phyloP scores from a whole-genome alignment of 2,113 vertebrate species.

The Microcebus griseorufus region DNA sequence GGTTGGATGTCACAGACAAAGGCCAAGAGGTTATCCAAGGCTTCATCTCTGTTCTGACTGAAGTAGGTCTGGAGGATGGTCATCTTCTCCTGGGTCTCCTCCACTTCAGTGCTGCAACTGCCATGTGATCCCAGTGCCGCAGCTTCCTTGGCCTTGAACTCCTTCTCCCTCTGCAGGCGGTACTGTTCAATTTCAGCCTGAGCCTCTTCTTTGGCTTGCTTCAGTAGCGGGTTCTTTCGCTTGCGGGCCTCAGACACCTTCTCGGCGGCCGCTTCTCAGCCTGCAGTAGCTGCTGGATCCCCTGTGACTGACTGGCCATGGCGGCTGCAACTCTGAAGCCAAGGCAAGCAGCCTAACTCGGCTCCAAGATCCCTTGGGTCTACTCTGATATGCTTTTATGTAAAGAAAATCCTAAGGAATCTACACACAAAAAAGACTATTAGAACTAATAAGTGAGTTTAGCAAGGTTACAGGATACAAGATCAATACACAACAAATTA shows the following conservation, averaged over 20 bases:
- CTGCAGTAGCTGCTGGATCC: too few relatives aligned
- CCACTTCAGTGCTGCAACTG: conserved; percentile 95
- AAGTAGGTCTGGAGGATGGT: conserved; percentile 90
- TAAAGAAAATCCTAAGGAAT: not conserved
- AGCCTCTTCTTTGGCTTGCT: conserved; percentile 98
- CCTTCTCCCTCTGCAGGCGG: conserved; percentile 96
- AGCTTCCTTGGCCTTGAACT: conserved; percentile 98
- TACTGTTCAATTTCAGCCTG: conserved; percentile 99
- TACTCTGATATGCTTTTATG: not conserved
- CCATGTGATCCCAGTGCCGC: conserved; percentile 96
- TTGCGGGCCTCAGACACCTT: too few relatives aligned
- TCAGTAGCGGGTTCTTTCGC: conserved; percentile 95
- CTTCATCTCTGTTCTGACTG: conserved; percentile 90
- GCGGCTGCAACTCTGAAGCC: too few relatives aligned
- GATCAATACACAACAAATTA: not conserved
- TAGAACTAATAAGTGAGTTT: not conserved
- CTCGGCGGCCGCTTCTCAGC: too few relatives aligned
- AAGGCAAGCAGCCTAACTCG: too few relatives aligned
- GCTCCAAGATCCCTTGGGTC: too few relatives aligned
- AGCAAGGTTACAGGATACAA: not conserved
- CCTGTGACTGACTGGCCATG: too few relatives aligned
- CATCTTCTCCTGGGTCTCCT: conserved; percentile 94
- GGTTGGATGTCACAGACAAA: conserved; percentile 95
- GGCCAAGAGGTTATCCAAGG: conserved; percentile 91
- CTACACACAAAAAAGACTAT: not conserved